Base-by-base conservation (phyloP, 1,140 invertebrate genomes). In the Eubasilissa regina region DNA sequence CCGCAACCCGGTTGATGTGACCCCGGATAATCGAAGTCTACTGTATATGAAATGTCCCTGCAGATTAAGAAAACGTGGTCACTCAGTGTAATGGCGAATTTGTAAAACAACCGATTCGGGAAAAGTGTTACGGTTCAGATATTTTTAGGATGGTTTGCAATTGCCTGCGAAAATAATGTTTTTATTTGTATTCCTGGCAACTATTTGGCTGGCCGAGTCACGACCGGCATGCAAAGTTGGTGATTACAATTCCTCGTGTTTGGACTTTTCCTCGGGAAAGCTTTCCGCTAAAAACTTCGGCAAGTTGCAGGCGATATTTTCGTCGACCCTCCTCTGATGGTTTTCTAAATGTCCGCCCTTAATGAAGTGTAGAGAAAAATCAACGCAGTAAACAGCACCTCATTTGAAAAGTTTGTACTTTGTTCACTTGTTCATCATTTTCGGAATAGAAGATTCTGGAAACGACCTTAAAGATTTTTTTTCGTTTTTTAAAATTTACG, bases 331-430 rank as follows among this genome's bases (percentile, higher is more conserved):
- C 56, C 56, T 44, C 51, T 74, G 75, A 75, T 70, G 75, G 75
- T 78, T 81, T 78, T 66, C 70, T 68, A 78, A 78, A 75, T 70
- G 78, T 81, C 80, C 78, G 75, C 56, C 64, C 53, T 51, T 70
- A 76, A 81, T 60, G 60, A 70, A 10, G 56, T 13, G 47, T 62
- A 60, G 55, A 70, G 79, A 45, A 53, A 76, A 72, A 56, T 53
- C 15, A 53, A 15, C 35, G 56, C 74, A 44, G 44, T 21, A 53
- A 79, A 74, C 51, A 60, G 47, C 35, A 19, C 17, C 17, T 64
- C 21, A 75, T 66, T 60, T 44, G 60, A 53, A 64, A n/a, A 17
- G 13, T 44, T 35, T 35, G 1, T 35, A 35, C 6, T 3, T 35
- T 6, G n/a, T n/a, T n/a, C n/a, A n/a, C n/a, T n/a, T n/a, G n/a